These are phyloP conservation scores for Rhodeus uyekii DNA, from an alignment of 2,797 vertebrate genomes.

Conservation along the genomic window DNA sequence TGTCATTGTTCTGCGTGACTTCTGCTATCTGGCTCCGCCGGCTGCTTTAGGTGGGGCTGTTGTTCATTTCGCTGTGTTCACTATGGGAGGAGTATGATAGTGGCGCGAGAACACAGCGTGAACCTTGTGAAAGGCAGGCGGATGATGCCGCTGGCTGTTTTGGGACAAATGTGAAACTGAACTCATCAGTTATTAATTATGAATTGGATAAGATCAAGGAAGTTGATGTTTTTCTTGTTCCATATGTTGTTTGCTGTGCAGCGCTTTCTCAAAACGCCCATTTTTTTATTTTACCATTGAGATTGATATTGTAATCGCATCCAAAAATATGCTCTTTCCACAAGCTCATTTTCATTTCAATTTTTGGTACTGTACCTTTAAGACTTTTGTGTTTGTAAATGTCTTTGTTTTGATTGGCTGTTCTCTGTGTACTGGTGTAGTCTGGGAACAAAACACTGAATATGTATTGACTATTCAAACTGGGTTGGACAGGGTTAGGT, in stretches of 20 bases:
- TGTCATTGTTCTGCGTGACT: conserved; percentile 50
- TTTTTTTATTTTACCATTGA: background rate
- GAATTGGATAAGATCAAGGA: background rate
- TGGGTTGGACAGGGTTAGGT: no score
- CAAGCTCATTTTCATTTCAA: no score
- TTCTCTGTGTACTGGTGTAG: background rate
- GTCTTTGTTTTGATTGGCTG: background rate
- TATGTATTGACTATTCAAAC: background rate
- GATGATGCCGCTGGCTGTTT: conserved; percentile 12
- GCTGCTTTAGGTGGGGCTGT: conserved; percentile 66
- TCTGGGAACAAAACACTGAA: background rate
- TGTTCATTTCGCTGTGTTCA: conserved; percentile 59
- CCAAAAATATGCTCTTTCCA: background rate
- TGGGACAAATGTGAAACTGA: conserved; percentile 23
- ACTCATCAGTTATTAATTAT: conserved; percentile 5
- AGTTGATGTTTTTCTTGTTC: background rate
- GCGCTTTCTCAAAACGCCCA: background rate
- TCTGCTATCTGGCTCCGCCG: conserved; percentile 68
- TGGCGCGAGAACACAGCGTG: background rate
- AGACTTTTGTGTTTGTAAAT: background rate
- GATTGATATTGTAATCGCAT: background rate
- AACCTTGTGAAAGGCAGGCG: background rate
- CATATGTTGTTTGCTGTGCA: background rate
- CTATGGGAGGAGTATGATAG: conserved; percentile 23
- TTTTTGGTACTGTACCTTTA: background rate